A percentile compares a stretch with the other conserved stretches of the same genome.
phyloP scores from a whole-genome alignment of 2,113 vertebrate species.

The Microtus montanus region DNA sequence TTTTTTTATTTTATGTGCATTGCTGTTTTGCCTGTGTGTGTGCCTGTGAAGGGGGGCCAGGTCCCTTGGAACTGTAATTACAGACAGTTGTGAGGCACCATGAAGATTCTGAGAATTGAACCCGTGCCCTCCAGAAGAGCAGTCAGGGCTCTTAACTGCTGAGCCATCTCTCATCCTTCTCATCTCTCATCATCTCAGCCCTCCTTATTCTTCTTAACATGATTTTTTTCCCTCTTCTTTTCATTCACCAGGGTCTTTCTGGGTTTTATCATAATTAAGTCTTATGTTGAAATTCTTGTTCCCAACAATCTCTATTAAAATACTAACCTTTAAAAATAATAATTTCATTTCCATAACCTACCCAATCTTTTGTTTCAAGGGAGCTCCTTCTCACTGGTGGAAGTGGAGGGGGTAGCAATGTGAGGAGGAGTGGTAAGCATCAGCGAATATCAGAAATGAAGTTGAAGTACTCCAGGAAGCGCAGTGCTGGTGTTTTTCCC shows the following conservation, averaged over 20 bases:
- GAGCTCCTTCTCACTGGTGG: not conserved
- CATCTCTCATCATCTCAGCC: not conserved
- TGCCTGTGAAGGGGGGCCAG: not conserved
- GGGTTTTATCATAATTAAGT: not conserved
- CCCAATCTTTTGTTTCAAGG: not conserved
- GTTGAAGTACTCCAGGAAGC: not conserved
- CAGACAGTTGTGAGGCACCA: not conserved
- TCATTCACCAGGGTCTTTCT: not conserved
- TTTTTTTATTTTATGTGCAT: not conserved
- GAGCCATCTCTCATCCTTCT: not conserved
- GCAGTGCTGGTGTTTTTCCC: not conserved
- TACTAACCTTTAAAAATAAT: not conserved
- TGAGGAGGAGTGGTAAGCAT: not conserved
- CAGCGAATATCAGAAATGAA: not conserved
- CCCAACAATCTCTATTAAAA: not conserved
- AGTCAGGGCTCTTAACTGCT: not conserved
- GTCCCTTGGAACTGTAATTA: not conserved
- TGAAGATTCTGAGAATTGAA: not conserved
- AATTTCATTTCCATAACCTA: not conserved
- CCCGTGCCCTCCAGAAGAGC: not conserved
- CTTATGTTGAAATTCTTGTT: not conserved
- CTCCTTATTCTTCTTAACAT: not conserved
- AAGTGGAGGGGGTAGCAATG: not conserved
- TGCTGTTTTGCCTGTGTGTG: not conserved
- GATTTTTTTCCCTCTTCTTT: not conserved